Evolutionary conservation across 2,113 vertebrate species (phyloP).

Genomic region (Oncorhynchus mykiss): DNA sequence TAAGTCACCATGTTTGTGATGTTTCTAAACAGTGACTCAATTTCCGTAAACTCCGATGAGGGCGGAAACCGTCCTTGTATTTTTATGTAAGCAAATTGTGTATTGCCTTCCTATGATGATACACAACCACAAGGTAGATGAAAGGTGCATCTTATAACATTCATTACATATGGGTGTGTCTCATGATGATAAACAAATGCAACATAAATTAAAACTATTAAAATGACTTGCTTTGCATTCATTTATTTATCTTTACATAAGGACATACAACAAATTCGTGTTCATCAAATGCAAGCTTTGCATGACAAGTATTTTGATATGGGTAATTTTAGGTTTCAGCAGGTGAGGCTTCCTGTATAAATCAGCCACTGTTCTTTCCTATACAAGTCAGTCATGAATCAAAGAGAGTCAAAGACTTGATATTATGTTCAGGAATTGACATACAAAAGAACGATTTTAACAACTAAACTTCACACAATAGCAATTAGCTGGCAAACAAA

Average conservation of each 20-base stretch:
- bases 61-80: not conserved
- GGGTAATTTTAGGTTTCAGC: conserved; percentile 50
- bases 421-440: not conserved
- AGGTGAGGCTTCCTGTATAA: conserved; percentile 24
- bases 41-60: not conserved
- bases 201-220: not conserved
- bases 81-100: too few relatives aligned
- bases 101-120: too few relatives aligned
- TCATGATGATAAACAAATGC: not conserved
- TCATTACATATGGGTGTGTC: too few relatives aligned
- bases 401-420: conserved; percentile 24
- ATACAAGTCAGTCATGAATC: conserved; percentile 13
- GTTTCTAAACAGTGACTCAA: not conserved
- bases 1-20: conserved; percentile 73
- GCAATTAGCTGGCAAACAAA: too few relatives aligned
- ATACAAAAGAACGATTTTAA: conserved; percentile 20
- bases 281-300: conserved; percentile 63
- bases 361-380: conserved; percentile 31
- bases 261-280: conserved; percentile 38
- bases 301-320: conserved; percentile 49
- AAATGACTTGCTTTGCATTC: conserved; percentile 54
- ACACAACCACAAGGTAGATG: too few relatives aligned
- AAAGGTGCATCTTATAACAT: too few relatives aligned
- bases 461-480: too few relatives aligned
- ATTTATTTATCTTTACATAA: conserved; percentile 60